Base-by-base conservation (phyloP, 1,140 invertebrate species). In the Copidosoma floridanum region DNA sequence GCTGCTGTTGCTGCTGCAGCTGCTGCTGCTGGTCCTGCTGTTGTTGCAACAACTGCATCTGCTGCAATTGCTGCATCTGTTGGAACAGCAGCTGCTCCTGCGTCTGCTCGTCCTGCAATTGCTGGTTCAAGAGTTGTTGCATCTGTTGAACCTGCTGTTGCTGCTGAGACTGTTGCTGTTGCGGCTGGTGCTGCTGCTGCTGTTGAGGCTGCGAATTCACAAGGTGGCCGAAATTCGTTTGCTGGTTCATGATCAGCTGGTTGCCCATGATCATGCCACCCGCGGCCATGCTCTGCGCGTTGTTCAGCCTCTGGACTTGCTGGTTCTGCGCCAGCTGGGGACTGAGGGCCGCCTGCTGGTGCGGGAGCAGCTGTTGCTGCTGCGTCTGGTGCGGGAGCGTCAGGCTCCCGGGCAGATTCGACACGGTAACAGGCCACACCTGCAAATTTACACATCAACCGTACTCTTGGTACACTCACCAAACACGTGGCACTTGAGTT, bases 341-440 rank as follows among this genome's bases (percentile, higher is more conserved):
- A 21, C 46, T 62, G 5, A 62, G 40, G 20, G 11, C 46, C 24
- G 56, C 53, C 20, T 63, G 61, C 16, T 63, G 54, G 2, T 18
- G 55, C 61, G 50, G 18, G 3, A 57, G 27, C 32, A 56, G 55
- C 16, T 52, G 58, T 14, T 52, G 50, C 18, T 54, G 46, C 27
- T 47, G 51, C 2, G 35, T 4, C 27, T 63, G 61, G 5, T 57
- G 54, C 14, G 24, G 51, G 27, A 63, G 54, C 3, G 40, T 12
- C 54, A 63, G 29, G 14, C 57, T 57, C 12, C 53, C 46, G 32
- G 60, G 37, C 8, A 62, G 46, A 70, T 76, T 76, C 2, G 75
- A 72, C 21, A 78, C 73, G 29, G 76, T 66, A 14, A 78, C 73
- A n/a, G 77, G 78, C 78, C 78, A 80, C 54, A 77, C 70, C 77